Evolutionary conservation across 2,113 vertebrate genomes (phyloP).

Genomic region (Mormyrus lacerda): DNA sequence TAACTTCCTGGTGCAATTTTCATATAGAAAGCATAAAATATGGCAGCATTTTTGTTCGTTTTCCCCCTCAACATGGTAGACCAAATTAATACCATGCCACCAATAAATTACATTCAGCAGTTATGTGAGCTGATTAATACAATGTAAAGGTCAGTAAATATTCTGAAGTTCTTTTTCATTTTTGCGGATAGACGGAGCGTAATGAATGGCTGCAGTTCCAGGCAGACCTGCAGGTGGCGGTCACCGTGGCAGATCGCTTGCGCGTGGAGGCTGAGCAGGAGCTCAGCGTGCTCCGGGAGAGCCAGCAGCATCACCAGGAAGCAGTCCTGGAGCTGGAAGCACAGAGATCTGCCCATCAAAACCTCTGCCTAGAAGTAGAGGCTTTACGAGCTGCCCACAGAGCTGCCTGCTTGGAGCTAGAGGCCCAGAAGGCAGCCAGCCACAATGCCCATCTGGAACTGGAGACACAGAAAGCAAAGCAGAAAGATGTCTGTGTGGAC

Average conservation of each 20-base stretch:
- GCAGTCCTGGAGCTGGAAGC: not conserved
- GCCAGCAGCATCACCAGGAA: conserved; percentile 18
- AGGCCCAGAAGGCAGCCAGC: not conserved
- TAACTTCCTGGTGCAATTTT: not conserved
- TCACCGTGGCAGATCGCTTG: conserved; percentile 62
- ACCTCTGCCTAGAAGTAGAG: not conserved
- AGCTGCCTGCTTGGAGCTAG: not conserved
- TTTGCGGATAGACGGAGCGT: conserved; percentile 46
- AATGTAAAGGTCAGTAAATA: not conserved
- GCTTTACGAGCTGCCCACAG: not conserved
- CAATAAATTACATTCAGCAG: not conserved
- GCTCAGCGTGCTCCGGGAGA: conserved; percentile 38
- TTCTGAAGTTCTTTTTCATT: not conserved
- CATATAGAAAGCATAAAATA: not conserved
- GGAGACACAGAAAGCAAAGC: not conserved
- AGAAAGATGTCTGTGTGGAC: not conserved
- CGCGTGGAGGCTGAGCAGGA: conserved; percentile 56
- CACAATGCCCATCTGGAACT: not conserved
- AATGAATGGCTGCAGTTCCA: conserved; percentile 65
- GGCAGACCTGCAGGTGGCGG: conserved; percentile 61
- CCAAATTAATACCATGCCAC: not conserved
- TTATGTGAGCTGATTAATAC: not conserved
- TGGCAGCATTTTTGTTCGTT: not conserved
- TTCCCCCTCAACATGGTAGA: not conserved
- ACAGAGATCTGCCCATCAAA: not conserved